Percentiles rank a stretch among this genome's conserved stretches.
These are phyloP conservation scores for Vipera ursinii DNA, from an alignment of 2,797 vertebrate genomes.

Conservation along the genomic window DNA sequence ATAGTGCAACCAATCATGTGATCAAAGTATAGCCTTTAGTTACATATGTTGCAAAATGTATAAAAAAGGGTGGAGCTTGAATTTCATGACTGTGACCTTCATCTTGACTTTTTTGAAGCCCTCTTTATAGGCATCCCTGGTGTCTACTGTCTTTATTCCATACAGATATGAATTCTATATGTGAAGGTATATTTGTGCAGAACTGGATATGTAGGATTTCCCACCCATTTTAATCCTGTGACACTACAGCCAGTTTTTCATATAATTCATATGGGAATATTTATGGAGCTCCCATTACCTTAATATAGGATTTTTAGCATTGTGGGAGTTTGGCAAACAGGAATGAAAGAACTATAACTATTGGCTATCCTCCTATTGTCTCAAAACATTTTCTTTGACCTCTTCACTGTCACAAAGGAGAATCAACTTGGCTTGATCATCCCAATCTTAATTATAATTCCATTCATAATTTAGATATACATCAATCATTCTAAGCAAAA, in stretches of 20 bases:
- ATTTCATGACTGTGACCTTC: not conserved
- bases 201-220: not conserved
- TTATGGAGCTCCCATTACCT: not conserved
- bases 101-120: not conserved
- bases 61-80: not conserved
- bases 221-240: not conserved
- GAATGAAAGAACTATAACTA: not conserved
- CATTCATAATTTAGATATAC: not conserved
- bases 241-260: not conserved
- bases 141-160: not conserved
- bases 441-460: not conserved
- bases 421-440: not conserved
- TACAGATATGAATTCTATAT: not conserved
- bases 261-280: not conserved
- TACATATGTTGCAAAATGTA: not conserved
- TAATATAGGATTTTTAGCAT: not conserved
- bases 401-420: not conserved
- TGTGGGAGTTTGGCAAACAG: not conserved
- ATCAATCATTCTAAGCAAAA: not conserved
- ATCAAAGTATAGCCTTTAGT: not conserved
- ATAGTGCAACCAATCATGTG: not conserved
- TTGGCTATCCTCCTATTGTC: not conserved
- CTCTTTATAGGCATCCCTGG: not conserved
- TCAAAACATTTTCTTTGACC: not conserved
- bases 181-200: not conserved